phyloP scores from a whole-genome alignment of 2,888 invertebrate species.

The Erebia palarica region DNA sequence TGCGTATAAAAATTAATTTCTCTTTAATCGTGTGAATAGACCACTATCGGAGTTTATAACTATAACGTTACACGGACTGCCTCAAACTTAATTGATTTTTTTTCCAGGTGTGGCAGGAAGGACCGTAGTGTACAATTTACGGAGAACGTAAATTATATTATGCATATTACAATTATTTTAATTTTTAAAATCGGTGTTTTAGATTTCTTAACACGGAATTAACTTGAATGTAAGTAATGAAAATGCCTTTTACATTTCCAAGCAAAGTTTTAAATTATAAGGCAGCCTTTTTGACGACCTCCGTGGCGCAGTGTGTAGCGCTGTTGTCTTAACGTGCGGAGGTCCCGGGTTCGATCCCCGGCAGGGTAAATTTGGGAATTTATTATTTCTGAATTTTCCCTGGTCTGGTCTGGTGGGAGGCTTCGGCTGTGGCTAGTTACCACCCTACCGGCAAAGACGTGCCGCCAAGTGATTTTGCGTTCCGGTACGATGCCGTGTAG shows the following conservation, averaged over 20 bases:
- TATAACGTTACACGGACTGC: slow-evolving; percentile 35
- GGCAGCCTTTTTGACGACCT: neutral
- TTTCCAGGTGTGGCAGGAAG: slow-evolving; percentile 9
- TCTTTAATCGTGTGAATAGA: slow-evolving; percentile 56
- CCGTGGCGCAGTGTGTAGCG: no score
- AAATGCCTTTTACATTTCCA: neutral
- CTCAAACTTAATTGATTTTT: slow-evolving; percentile 33
- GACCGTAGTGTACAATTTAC: slow-evolving; percentile 14
- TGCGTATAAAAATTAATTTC: slow-evolving; percentile 48
- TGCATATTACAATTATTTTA: neutral
- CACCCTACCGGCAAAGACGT: no score
- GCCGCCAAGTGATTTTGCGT: no score
- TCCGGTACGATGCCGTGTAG: no score
- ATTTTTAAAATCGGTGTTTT: neutral
- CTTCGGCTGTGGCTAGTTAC: no score
- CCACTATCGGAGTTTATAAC: slow-evolving; percentile 45
- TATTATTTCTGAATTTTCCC: no score
- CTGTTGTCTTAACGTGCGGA: no score
- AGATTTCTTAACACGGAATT: neutral
- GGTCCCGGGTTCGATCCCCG: no score
- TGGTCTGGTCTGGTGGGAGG: no score
- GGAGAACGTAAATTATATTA: neutral
- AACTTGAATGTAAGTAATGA: neutral
- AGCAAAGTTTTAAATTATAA: neutral
- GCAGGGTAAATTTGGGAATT: no score